A percentile compares a stretch with the other conserved stretches of the same genome.
phyloP scores from a whole-genome alignment of 1,140 invertebrate genomes.

The Lineus longissimus region DNA sequence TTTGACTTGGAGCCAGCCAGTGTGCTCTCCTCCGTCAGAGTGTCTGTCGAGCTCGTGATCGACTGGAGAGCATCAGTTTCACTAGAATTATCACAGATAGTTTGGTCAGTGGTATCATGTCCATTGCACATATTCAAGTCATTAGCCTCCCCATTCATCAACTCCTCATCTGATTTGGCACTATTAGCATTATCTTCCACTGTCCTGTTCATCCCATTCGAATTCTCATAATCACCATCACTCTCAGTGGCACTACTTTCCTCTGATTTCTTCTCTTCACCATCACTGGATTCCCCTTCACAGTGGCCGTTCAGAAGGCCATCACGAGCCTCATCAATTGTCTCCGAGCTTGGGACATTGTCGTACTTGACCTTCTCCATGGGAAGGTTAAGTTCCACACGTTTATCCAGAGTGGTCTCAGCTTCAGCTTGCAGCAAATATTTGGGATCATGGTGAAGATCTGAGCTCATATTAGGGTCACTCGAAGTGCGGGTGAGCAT shows the following conservation, averaged over 20 bases:
- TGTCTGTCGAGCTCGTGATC: conserved; percentile 57
- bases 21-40: conserved; percentile 47
- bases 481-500: conserved; percentile 68
- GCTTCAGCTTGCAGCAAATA: not conserved
- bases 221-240: conserved; percentile 4
- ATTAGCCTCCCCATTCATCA: not conserved
- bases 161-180: not conserved
- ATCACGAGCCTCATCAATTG: no score
- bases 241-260: not conserved
- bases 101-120: conserved; percentile 11
- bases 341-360: no score
- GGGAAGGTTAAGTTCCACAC: not conserved
- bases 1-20: not conserved
- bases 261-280: not conserved
- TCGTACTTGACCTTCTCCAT: no score
- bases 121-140: conserved; percentile 16
- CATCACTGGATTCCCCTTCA: not conserved
- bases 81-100: conserved; percentile 13
- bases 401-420: not conserved
- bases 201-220: not conserved
- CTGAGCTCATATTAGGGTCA: conserved; percentile 67
- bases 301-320: no score
- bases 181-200: conserved; percentile 1
- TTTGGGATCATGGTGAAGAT: conserved; percentile 15
- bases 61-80: conserved; percentile 21